Conservation (phyloP, 2,113 vertebrate species). For the Clinocottus analis region DNA sequence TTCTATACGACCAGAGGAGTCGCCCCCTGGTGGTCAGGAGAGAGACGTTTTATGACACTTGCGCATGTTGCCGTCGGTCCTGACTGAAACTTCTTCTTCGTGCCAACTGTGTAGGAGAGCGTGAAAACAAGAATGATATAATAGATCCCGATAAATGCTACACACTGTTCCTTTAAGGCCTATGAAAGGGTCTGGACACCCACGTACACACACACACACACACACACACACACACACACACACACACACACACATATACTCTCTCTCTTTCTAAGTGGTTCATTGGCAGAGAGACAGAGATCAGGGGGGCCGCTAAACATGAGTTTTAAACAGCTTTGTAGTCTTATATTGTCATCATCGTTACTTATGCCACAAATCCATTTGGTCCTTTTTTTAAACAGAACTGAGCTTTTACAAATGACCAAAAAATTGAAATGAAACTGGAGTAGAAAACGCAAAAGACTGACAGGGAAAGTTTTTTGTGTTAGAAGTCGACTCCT, state of each 20-base stretch:
- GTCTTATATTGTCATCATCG: slow-evolving; percentile 67
- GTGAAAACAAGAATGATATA: too few species aligned
- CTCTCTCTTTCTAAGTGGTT: background rate
- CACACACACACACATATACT: too few species aligned
- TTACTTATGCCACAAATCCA: slow-evolving; percentile 50
- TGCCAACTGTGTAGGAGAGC: too few species aligned
- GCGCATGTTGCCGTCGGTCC: too few species aligned
- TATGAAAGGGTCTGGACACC: slow-evolving; percentile 62
- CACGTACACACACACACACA: too few species aligned
- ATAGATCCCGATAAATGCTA: too few species aligned
- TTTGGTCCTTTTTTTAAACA: slow-evolving; percentile 74
- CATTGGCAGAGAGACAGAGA: slow-evolving; percentile 38
- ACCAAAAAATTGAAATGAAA: slow-evolving; percentile 9
- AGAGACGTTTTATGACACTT: too few species aligned
- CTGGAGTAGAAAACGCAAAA: slow-evolving; percentile 1
- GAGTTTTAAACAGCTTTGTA: slow-evolving; percentile 65
- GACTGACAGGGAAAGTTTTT: background rate
- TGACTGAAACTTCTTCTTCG: too few species aligned
- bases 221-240: too few species aligned
- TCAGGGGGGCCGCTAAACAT: slow-evolving; percentile 71
- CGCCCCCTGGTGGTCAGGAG: too few species aligned
- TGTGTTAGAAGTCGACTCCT: too few species aligned
- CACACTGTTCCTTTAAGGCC: slow-evolving; percentile 32
- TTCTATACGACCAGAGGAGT: too few species aligned
- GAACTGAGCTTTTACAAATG: slow-evolving; percentile 54